phyloP scores from a whole-genome alignment of 2,113 vertebrate species.

The Protobothrops mucrosquamatus region DNA sequence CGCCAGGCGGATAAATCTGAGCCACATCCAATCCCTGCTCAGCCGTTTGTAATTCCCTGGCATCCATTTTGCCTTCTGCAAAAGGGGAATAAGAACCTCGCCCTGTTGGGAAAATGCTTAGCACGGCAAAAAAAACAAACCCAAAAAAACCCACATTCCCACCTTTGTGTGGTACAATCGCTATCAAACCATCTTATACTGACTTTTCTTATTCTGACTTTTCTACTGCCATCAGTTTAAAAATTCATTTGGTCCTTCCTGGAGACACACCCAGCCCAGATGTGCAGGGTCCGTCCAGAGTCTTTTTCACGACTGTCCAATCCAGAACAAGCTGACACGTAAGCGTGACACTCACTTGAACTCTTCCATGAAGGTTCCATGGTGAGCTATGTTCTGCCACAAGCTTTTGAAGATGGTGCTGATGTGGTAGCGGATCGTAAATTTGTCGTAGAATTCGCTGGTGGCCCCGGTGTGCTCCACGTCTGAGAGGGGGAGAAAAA shows the following conservation, averaged over 20 bases:
- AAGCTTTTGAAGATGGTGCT: constrained; percentile 99
- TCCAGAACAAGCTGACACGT: not conserved
- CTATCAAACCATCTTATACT: not conserved
- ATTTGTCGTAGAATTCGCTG: constrained; percentile 99
- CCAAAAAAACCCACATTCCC: no score
- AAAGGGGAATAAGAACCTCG: not conserved
- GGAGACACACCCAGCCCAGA: not conserved
- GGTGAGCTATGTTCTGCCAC: constrained; percentile 96
- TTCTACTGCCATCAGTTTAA: not conserved
- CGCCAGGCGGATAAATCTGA: not conserved
- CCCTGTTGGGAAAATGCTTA: not conserved
- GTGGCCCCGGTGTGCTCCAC: constrained; percentile 97
- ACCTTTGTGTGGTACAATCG: not conserved
- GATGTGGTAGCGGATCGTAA: constrained; percentile 98
- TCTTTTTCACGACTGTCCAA: not conserved
- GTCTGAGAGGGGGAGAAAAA: constrained; percentile 66
- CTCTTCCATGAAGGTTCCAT: constrained; percentile 98
- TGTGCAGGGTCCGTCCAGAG: not conserved
- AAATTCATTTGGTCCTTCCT: not conserved
- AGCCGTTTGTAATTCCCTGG: no score
- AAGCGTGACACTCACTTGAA: constrained; percentile 89
- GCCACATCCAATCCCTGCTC: not conserved
- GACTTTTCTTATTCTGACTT: no score
- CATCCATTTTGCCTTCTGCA: not conserved
- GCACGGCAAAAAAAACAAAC: no score